Base-by-base conservation (phyloP, 2,113 vertebrate genomes). In the Heterocephalus glaber region DNA sequence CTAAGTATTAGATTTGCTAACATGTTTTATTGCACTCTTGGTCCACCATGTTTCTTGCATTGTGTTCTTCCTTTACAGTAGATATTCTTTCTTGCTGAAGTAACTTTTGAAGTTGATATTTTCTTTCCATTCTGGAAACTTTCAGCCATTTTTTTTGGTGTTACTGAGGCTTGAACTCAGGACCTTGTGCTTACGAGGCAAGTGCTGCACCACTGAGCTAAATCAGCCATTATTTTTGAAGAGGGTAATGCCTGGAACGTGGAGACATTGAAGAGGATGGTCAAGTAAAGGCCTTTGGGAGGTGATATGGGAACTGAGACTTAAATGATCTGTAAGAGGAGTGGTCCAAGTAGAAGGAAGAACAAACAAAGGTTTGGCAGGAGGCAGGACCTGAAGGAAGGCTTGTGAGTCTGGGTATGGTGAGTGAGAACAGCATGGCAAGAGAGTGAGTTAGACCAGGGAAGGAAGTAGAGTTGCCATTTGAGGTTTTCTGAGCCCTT, bases 11-110 rank as follows among this genome's bases (percentile, higher is more conserved):
- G n/a, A n/a, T n/a, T n/a, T n/a, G n/a, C 63, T 72, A n/a, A 58
- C 3, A 9, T 72, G 85, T 52, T 95, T 95, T 80, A 66, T 92
- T 16, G 30, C 30, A 66, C 33, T 90, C 41, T 88, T 52, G 76
- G 85, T 12, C 17, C 20, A 52, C 16, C 56, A 22, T n/a, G 58
- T 60, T 26, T 77, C 60, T 38, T 70, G 24, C 17, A 30, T 88
- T 49, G 8, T 5, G 24, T 38, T 54, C 14, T 35, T 87, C 54
- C 38, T 70, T 61, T 81, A 58, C 20, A 26, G 17, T 19, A 77
- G 26, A 52, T 33, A 54, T 89, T 61, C 6, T 56, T 80, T 85
- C 86, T 94, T 92, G 80, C 41, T 96, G 66, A 95, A 77, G 61
- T 52, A 61, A 92, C 81, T 94, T 93, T 7, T 66, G 54, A 79